Evolutionary conservation across 2,113 vertebrate genomes (phyloP).

Genomic region (Gasterosteus nipponicus): DNA sequence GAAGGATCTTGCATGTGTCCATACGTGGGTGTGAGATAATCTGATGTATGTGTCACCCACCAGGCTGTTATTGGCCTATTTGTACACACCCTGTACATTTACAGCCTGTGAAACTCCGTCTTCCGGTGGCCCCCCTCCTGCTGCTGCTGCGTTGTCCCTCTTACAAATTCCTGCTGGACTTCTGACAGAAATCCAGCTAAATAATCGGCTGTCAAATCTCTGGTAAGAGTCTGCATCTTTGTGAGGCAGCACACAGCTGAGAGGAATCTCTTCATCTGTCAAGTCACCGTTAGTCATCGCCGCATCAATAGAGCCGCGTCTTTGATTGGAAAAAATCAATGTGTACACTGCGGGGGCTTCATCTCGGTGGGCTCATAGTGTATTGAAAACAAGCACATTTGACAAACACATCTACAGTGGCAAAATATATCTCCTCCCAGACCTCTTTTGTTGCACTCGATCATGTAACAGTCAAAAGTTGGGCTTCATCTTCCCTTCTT

Average conservation of each 20-base stretch:
- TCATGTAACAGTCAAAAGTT: slow-evolving; percentile 38
- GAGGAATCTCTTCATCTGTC: slow-evolving; percentile 64
- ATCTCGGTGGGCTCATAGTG: slow-evolving; percentile 61
- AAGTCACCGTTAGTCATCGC: slow-evolving; percentile 67
- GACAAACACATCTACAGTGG: slow-evolving; percentile 60
- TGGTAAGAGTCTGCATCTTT: slow-evolving; percentile 43
- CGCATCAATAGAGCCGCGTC: slow-evolving; percentile 48
- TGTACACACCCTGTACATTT: slow-evolving; percentile 47
- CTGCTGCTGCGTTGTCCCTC: slow-evolving; percentile 39
- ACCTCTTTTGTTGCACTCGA: slow-evolving; percentile 40
- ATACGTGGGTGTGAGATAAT: slow-evolving; percentile 53
- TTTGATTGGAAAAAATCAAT: slow-evolving; percentile 76
- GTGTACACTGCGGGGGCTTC: slow-evolving; percentile 60
- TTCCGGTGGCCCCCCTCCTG: slow-evolving; percentile 7
- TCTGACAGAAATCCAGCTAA: slow-evolving; percentile 43
- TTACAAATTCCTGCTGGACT: slow-evolving; percentile 59
- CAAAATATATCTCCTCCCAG: slow-evolving; percentile 40
- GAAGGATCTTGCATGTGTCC: slow-evolving; percentile 43
- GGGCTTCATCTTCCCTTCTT: no score
- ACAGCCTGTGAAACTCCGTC: slow-evolving; percentile 41
- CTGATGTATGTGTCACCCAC: slow-evolving; percentile 37
- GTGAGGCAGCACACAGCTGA: slow-evolving; percentile 18
- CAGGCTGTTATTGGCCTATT: slow-evolving; percentile 48
- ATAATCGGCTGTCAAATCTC: slow-evolving; percentile 55
- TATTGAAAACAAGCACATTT: slow-evolving; percentile 58